Evolutionary conservation across 1,140 invertebrate genomes (phyloP).

Genomic region (Neodiprion pinetum): DNA sequence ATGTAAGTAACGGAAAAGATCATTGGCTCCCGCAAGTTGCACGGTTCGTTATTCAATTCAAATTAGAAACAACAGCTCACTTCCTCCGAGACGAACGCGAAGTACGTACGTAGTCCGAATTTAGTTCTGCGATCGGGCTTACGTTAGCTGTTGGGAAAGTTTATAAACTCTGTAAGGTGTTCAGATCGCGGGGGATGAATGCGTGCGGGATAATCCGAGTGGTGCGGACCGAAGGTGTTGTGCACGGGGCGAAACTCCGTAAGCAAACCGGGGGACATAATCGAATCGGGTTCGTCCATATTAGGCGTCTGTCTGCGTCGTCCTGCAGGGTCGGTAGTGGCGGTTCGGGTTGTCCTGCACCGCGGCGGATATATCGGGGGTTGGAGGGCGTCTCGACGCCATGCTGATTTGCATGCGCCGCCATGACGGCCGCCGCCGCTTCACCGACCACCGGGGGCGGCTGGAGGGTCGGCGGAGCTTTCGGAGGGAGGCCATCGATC

Average conservation of each 20-base stretch:
- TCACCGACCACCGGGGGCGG: conserved; percentile 35
- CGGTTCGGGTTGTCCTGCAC: conserved; percentile 52
- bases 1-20: too few relatives aligned
- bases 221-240: not conserved
- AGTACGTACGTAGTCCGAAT: too few relatives aligned
- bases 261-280: not conserved
- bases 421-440: conserved; percentile 56
- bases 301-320: conserved; percentile 36
- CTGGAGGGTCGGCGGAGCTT: conserved; percentile 45
- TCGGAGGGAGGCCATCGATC: conserved; percentile 58
- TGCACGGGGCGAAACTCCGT: not conserved
- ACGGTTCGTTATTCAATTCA: not conserved
- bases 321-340: conserved; percentile 51
- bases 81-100: too few relatives aligned
- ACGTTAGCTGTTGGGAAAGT: not conserved
- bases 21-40: not conserved
- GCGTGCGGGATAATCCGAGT: not conserved
- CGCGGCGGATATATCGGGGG: conserved; percentile 42
- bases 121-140: too few relatives aligned
- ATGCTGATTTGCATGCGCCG: conserved; percentile 64
- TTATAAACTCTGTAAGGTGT: not conserved
- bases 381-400: conserved; percentile 60
- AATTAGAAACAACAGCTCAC: not conserved
- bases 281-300: conserved; percentile 4
- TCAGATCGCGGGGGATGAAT: not conserved